A percentile compares a stretch with the other conserved stretches of the same genome.
These are phyloP conservation scores for Phenganax marumi DNA, from an alignment of 92 coral and sea anemone genomes.

Conservation along the genomic window DNA sequence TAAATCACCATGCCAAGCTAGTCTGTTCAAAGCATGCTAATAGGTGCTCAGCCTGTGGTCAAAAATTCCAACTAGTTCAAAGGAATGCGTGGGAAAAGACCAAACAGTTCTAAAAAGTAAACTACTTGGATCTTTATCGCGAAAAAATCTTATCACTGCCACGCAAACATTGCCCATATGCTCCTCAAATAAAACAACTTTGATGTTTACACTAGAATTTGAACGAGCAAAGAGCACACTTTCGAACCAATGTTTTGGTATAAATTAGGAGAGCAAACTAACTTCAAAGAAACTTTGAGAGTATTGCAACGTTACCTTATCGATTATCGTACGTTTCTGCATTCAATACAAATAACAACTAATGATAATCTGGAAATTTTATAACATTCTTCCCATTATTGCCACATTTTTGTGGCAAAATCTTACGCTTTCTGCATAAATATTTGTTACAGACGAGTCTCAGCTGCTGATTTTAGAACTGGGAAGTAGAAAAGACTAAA, in stretches of 20 bases:
- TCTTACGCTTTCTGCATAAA: too few relatives aligned
- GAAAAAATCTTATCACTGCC: background rate
- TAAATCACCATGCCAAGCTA: background rate
- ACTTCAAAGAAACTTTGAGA: background rate
- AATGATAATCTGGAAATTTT: background rate
- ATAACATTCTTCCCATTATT: too few relatives aligned
- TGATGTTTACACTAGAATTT: background rate
- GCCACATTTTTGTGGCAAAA: too few relatives aligned
- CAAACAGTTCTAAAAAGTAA: conserved; percentile 1
- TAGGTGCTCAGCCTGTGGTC: conserved; percentile 16
- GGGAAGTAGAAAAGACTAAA: background rate
- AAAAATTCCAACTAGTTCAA: conserved; percentile 18
- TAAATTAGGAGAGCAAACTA: background rate
- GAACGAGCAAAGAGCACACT: too few relatives aligned
- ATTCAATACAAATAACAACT: background rate
- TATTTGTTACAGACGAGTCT: too few relatives aligned
- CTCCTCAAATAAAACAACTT: background rate
- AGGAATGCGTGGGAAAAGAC: conserved; percentile 34
- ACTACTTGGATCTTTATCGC: background rate
- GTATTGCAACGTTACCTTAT: background rate
- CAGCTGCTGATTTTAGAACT: background rate
- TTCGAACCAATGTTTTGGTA: background rate
- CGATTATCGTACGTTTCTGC: background rate
- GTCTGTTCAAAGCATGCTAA: background rate
- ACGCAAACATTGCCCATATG: background rate